Conservation (phyloP, 37 sponge, comb jelly and placozoan species). For the Diacarnus erythraeanus region DNA sequence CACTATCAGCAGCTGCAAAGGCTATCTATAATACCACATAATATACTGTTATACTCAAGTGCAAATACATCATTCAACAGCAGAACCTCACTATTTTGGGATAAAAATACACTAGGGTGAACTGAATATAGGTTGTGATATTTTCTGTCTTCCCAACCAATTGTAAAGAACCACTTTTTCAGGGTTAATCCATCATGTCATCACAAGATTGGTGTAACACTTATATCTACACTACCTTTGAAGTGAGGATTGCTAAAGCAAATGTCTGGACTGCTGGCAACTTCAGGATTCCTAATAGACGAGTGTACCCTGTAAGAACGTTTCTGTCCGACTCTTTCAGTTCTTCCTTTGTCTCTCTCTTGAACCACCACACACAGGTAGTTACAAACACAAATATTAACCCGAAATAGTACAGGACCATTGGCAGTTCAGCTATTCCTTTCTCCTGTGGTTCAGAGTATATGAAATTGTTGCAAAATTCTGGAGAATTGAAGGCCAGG, state of each 20-base stretch:
- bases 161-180: too few relatives aligned
- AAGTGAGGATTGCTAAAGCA: constrained; percentile 56
- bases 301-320: constrained; percentile 49
- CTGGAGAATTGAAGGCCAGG: constrained; percentile 88
- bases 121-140: too few relatives aligned
- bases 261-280: constrained; percentile 52
- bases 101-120: too few relatives aligned
- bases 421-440: constrained; percentile 78
- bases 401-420: constrained; percentile 86
- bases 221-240: constrained; percentile 33
- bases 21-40: constrained; percentile 74
- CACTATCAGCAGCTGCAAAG: constrained; percentile 83
- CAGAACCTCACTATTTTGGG: too few relatives aligned
- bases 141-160: too few relatives aligned
- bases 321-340: constrained; percentile 4
- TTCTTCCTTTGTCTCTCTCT: constrained; percentile 55
- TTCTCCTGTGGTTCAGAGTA: constrained; percentile 61
- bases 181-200: too few relatives aligned
- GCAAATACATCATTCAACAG: too few relatives aligned
- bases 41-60: too few relatives aligned
- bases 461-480: constrained; percentile 90
- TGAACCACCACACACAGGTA: constrained; percentile 75
- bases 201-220: neutral
- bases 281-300: constrained; percentile 59
- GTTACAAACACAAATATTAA: constrained; percentile 83